Evolutionary conservation across 2,888 invertebrate species (phyloP).

Genomic region (Belgica antarctica): DNA sequence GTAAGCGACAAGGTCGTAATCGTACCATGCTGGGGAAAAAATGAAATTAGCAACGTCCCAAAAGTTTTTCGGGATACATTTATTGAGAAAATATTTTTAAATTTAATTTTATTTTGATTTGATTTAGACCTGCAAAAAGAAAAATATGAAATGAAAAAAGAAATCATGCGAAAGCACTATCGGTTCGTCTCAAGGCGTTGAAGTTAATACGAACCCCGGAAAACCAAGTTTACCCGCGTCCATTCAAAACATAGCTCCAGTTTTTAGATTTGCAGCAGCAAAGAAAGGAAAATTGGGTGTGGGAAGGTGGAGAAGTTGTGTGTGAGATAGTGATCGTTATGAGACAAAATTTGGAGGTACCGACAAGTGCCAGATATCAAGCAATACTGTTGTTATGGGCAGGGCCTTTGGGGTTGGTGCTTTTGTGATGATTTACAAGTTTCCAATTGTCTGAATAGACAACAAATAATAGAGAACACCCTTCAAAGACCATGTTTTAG

Average conservation of each 20-base stretch:
- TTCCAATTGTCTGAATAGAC: too few species aligned
- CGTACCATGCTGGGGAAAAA: conserved; percentile 78
- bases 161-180: neutral
- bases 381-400: too few species aligned
- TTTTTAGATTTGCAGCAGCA: conserved; percentile 34
- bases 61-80: conserved; percentile 17
- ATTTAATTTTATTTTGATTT: conserved; percentile 25
- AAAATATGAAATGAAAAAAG: conserved; percentile 14
- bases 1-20: conserved; percentile 79
- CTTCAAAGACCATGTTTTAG: too few species aligned
- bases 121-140: neutral
- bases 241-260: neutral
- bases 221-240: neutral
- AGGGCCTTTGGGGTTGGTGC: too few species aligned
- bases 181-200: too few species aligned
- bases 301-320: neutral
- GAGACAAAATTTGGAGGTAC: too few species aligned
- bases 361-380: too few species aligned
- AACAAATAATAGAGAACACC: too few species aligned
- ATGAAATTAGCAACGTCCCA: conserved; percentile 39
- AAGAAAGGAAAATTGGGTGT: neutral
- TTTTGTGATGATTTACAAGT: too few species aligned
- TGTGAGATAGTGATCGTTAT: neutral
- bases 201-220: conserved; percentile 40
- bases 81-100: conserved; percentile 10